These are phyloP conservation scores for Megaceryle alcyon DNA, from an alignment of 2,797 vertebrate species.

Conservation along the genomic window DNA sequence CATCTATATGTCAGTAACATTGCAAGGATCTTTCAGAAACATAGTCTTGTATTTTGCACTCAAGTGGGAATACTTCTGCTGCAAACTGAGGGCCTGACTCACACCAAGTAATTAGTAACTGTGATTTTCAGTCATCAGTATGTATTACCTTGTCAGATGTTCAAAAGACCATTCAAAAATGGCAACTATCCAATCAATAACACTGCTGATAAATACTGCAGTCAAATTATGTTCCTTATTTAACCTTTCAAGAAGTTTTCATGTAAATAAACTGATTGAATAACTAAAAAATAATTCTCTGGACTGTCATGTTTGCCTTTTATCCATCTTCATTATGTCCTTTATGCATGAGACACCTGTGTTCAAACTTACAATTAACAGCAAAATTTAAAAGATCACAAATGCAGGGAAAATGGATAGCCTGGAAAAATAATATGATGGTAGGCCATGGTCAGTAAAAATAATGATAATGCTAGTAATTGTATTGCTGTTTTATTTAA, in stretches of 20 bases:
- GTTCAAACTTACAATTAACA: neutral
- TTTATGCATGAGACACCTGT: neutral
- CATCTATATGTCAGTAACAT: neutral
- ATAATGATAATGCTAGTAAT: neutral
- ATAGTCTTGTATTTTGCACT: neutral
- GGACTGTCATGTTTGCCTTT: neutral
- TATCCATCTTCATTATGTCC: neutral
- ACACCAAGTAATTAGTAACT: neutral
- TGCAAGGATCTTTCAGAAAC: neutral
- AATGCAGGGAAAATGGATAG: rapidly evolving
- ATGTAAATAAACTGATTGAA: neutral
- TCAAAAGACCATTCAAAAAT: neutral
- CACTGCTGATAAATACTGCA: neutral
- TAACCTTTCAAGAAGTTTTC: neutral
- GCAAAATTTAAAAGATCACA: neutral
- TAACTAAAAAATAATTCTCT: neutral
- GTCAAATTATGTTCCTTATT: neutral
- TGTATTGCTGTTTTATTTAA: neutral
- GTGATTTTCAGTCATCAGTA: neutral
- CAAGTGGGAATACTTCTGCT: neutral
- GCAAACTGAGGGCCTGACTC: neutral
- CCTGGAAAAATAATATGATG: neutral
- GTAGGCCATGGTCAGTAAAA: neutral
- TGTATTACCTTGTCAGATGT: neutral
- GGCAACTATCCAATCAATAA: neutral